A percentile compares a stretch with the other conserved stretches of the same genome.
phyloP scores from a whole-genome alignment of 1,140 invertebrate species.

The Hirudo medicinalis region DNA sequence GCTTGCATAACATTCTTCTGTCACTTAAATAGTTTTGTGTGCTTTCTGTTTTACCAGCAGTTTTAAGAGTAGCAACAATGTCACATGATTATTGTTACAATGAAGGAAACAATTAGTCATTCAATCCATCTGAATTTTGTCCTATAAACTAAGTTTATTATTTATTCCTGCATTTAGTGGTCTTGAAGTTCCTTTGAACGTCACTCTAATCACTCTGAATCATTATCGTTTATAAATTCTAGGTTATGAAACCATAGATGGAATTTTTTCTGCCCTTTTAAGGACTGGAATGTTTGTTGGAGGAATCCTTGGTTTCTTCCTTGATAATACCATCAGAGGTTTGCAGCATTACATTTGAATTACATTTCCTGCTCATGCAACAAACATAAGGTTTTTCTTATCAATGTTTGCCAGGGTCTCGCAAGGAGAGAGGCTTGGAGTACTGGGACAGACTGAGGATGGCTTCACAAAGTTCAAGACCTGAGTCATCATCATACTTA shows the following conservation, averaged over 20 bases:
- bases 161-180: too few species aligned
- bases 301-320: conserved; percentile 30
- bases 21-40: too few species aligned
- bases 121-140: too few species aligned
- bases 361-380: too few species aligned
- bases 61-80: too few species aligned
- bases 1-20: background rate
- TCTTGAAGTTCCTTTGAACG: too few species aligned
- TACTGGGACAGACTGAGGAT: conserved; percentile 13
- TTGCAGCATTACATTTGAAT: background rate
- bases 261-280: conserved; percentile 24
- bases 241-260: conserved; percentile 16
- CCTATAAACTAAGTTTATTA: too few species aligned
- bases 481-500: conserved; percentile 3
- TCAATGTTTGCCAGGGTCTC: background rate
- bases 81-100: too few species aligned
- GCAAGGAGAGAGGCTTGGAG: conserved; percentile 7
- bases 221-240: background rate
- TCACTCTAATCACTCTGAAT: too few species aligned
- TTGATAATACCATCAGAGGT: conserved; percentile 36
- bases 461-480: background rate
- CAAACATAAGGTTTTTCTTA: background rate
- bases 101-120: too few species aligned
- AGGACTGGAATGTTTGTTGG: conserved; percentile 36
- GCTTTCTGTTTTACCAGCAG: too few species aligned